Percentiles rank a stretch among this genome's conserved stretches.
Conservation (phyloP, 2,888 invertebrate species). For the Pristionchus entomophagus region DNA sequence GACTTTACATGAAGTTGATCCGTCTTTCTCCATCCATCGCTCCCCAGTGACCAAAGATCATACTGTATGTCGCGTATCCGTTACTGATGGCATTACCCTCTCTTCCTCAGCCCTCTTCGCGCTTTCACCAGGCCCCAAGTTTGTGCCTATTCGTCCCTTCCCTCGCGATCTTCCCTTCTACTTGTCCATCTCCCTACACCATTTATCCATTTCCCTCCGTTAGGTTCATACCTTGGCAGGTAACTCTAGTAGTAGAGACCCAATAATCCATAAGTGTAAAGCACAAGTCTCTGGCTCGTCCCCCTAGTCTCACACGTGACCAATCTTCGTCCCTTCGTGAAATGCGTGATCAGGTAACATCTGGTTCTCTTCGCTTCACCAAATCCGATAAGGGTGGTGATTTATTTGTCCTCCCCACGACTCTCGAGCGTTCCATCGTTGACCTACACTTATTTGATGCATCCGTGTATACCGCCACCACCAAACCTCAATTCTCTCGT, state of each 20-base stretch:
- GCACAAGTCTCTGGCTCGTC: background rate
- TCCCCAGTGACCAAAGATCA: no score
- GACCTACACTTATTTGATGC: background rate
- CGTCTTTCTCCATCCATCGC: background rate
- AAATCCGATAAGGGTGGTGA: constrained; percentile 15
- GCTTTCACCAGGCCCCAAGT: background rate
- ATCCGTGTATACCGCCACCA: background rate
- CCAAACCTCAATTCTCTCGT: background rate
- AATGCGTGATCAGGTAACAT: background rate
- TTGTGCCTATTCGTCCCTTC: background rate
- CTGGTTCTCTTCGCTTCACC: background rate
- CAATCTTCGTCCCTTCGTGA: background rate
- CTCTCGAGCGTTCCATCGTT: background rate
- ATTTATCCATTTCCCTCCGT: background rate
- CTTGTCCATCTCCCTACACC: background rate
- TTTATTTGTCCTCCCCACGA: background rate
- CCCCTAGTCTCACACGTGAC: background rate
- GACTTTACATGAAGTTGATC: background rate
- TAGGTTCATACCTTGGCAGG: background rate
- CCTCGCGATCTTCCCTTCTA: background rate
- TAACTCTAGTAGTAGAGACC: background rate
- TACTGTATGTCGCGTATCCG: background rate
- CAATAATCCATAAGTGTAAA: background rate
- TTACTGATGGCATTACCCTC: background rate
- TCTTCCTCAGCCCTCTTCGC: background rate